Conservation (phyloP, 2,797 vertebrate species). For the Danio kyathit region DNA sequence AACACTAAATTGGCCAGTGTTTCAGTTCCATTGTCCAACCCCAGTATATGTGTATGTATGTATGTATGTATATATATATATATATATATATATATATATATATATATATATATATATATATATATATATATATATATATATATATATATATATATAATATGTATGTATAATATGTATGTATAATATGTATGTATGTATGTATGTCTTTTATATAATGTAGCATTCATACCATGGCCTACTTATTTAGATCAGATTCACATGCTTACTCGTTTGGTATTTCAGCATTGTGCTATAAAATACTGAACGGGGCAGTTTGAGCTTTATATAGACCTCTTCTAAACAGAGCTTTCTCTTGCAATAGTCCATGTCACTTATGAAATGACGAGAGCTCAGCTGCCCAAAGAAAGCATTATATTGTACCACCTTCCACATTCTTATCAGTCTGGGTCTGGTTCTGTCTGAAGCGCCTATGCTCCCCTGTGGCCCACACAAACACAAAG, state of each 20-base stretch:
- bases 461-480: conserved; percentile 7
- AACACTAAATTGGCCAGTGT: too few relatives aligned
- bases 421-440: background rate
- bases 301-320: too few relatives aligned
- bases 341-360: background rate
- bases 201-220: background rate
- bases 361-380: background rate
- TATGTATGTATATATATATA: too few relatives aligned
- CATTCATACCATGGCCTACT: background rate
- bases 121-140: too few relatives aligned
- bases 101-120: too few relatives aligned
- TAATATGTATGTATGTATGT: too few relatives aligned
- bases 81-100: too few relatives aligned
- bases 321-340: background rate
- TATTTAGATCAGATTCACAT: background rate
- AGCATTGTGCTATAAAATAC: too few relatives aligned
- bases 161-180: too few relatives aligned
- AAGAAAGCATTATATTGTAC: conserved; percentile 2
- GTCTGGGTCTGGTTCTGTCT: background rate
- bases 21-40: too few relatives aligned
- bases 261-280: background rate
- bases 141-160: too few relatives aligned
- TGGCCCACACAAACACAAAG: conserved; percentile 33
- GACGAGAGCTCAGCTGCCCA: background rate
- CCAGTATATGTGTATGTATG: too few relatives aligned